Evolutionary conservation across 2,888 invertebrate species (phyloP).

Genomic region (Chydorus sphaericus): DNA sequence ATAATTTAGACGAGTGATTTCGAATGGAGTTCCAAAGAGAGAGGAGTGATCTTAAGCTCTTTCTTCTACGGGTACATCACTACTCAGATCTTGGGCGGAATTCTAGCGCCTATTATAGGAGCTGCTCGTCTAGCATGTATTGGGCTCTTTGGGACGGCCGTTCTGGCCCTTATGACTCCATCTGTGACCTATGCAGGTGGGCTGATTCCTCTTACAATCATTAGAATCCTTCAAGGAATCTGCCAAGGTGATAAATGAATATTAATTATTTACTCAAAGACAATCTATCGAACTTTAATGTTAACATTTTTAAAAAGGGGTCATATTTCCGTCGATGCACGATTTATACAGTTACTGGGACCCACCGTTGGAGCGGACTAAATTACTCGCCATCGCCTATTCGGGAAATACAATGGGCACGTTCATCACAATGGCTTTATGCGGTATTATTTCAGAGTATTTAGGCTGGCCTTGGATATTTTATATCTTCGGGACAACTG

Average conservation of each 20-base stretch:
- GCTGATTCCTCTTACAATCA: conserved; percentile 48
- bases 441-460: conserved; percentile 52
- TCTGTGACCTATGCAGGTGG: conserved; percentile 56
- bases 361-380: conserved; percentile 58
- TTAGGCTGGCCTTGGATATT: conserved; percentile 71
- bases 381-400: conserved; percentile 65
- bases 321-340: conserved; percentile 64
- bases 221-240: conserved; percentile 61
- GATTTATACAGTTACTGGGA: conserved; percentile 75
- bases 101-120: conserved; percentile 66
- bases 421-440: conserved; percentile 63
- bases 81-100: conserved; percentile 67
- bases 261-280: too few species aligned
- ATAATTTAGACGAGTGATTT: conserved; percentile 56
- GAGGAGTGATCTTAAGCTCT: conserved; percentile 64
- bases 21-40: conserved; percentile 60
- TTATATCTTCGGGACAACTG: conserved; percentile 50
- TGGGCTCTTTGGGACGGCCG: conserved; percentile 60
- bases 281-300: too few species aligned
- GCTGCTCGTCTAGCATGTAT: conserved; percentile 57
- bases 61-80: conserved; percentile 81
- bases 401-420: conserved; percentile 76
- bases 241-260: too few species aligned
- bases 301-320: too few species aligned
- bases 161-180: conserved; percentile 67